These are phyloP conservation scores for Cirrhinus molitorella DNA, from an alignment of 2,797 vertebrate genomes.

Conservation along the genomic window DNA sequence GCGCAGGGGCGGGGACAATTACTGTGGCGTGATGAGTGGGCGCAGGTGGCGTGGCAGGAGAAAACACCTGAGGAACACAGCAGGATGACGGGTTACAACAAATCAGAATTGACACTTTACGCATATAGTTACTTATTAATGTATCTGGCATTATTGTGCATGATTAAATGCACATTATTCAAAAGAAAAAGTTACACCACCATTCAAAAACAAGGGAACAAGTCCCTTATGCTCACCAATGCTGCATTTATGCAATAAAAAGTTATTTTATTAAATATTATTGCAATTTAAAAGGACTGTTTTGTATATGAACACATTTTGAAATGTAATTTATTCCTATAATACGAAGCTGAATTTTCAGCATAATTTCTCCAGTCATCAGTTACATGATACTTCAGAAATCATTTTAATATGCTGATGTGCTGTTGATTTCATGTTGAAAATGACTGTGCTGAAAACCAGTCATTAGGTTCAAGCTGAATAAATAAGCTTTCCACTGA, in stretches of 20 bases:
- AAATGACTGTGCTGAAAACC: neutral
- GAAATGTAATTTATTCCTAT: neutral
- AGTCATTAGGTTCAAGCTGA: too few species aligned
- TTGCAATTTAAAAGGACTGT: neutral
- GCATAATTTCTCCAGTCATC: too few species aligned
- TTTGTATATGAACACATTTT: neutral
- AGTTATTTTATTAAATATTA: neutral
- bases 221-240: neutral
- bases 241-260: neutral
- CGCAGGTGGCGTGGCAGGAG: conserved; percentile 84
- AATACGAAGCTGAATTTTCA: neutral
- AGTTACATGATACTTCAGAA: neutral
- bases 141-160: neutral
- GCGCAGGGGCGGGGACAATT: conserved; percentile 93
- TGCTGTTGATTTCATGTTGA: neutral
- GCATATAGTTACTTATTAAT: neutral
- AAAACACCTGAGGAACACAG: conserved; percentile 80
- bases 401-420: neutral
- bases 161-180: neutral
- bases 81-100: neutral
- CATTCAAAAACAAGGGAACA: too few species aligned
- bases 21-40: conserved; percentile 97
- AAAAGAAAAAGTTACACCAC: neutral
- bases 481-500: too few species aligned
- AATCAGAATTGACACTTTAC: neutral